Evolutionary conservation across 2,113 vertebrate species (phyloP).

Genomic region (Entelurus aequoreus): DNA sequence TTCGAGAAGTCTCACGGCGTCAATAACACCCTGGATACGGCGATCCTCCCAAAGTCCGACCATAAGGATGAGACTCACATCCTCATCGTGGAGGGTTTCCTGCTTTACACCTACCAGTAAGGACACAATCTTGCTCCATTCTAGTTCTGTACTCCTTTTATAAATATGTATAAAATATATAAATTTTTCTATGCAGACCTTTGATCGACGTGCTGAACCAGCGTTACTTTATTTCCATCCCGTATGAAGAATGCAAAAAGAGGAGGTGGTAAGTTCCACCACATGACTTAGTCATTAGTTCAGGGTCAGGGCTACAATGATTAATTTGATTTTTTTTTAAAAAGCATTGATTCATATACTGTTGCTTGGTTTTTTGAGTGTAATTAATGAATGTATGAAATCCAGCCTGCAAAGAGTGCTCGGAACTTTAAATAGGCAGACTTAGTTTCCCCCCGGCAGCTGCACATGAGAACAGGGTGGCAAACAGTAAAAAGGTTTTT

Average conservation of each 20-base stretch:
- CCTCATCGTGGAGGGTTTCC: constrained; percentile 92
- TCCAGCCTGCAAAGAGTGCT: too few species aligned
- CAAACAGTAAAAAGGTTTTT: too few species aligned
- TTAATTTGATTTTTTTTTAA: too few species aligned
- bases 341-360: too few species aligned
- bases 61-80: constrained; percentile 72
- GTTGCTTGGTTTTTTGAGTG: too few species aligned
- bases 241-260: constrained; percentile 91
- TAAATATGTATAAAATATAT: not conserved
- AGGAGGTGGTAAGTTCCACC: constrained; percentile 80
- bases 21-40: constrained; percentile 74
- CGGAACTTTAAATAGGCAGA: too few species aligned
- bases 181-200: constrained; percentile 69
- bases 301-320: too few species aligned
- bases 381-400: too few species aligned
- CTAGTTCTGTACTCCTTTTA: too few species aligned
- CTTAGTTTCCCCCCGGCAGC: too few species aligned
- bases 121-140: not conserved
- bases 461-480: too few species aligned
- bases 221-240: constrained; percentile 89
- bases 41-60: constrained; percentile 58
- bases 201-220: constrained; percentile 85
- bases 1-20: constrained; percentile 93
- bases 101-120: constrained; percentile 90
- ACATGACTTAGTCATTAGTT: not conserved